Base-by-base conservation (phyloP, 2,888 invertebrate species). In the Andrena praecox region DNA sequence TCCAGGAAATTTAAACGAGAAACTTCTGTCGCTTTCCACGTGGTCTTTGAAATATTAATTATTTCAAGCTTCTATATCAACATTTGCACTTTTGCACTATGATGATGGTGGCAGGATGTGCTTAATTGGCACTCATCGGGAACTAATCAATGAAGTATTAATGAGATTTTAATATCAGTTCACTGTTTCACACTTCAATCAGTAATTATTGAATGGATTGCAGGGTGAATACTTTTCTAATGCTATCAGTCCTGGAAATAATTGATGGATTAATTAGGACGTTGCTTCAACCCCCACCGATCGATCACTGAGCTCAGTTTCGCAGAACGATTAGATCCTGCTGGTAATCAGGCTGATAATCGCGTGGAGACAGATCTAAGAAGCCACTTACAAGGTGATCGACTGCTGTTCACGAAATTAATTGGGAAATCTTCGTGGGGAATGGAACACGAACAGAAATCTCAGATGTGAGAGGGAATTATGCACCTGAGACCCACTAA, bases 351-450 rank as follows among this genome's bases (percentile, higher is more conserved):
- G n/a, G 52, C 31, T 29, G 56, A 54, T 68, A 77, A 80, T 80
- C 64, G 60, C 62, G 54, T 33, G 75, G 42, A 70, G 66, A 70
- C 74, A 77, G 63, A 80, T 84, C 66, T 73, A 67, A 52, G 31
- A 56, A 62, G 52, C 52, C 67, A 77, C 80, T 80, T 73, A 80
- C 62, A 76, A 29, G 59, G 56, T 42, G 72, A 82, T 73, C 64
- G 48, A 33, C 10, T n/a, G 59, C 66, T 70, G 24, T 70, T 69
- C 54, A 35, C 59, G 56, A 68, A 80, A 80, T 74, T 63, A 74
- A 66, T 77, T 31, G 33, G 20, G 66, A 66, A 76, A 76, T 42
- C 29, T 68, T 12, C 12, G 27, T 56, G 33, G 54, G 67, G 50
- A 62, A 29, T 24, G 12, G 24, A 20, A 67, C n/a, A 10, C 24